Percentiles rank a stretch among this genome's conserved stretches.
Evolutionary conservation across 2,113 vertebrate genomes (phyloP).

Genomic region (Notothenia coriiceps): DNA sequence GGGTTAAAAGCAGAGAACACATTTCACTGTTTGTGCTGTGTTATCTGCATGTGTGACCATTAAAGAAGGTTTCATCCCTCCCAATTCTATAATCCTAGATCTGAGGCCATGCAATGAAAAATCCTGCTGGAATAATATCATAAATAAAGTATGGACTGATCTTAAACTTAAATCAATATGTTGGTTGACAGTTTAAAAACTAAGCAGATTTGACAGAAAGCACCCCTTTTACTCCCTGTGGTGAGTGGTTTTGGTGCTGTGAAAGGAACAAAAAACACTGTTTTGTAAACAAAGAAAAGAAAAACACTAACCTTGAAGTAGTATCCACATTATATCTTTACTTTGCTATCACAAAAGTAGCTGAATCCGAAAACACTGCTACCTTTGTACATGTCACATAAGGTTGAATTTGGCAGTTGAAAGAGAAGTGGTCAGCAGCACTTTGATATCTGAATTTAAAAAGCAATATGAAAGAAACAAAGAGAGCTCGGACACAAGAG

Average conservation of each 20-base stretch:
- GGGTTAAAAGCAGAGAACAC: too few species aligned
- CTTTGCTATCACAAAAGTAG: neutral
- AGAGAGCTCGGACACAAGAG: neutral
- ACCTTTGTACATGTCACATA: neutral
- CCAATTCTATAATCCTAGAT: too few species aligned
- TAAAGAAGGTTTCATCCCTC: too few species aligned
- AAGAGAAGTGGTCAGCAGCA: neutral
- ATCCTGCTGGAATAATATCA: too few species aligned
- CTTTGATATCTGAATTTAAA: slow-evolving; percentile 22
- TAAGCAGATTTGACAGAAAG: neutral
- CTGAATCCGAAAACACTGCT: neutral
- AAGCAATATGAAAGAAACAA: slow-evolving; percentile 12
- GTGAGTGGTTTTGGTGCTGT: neutral
- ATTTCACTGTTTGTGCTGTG: too few species aligned
- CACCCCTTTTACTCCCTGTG: neutral
- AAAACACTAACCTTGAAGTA: neutral
- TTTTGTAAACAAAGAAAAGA: neutral
- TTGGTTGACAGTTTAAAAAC: too few species aligned
- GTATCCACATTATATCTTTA: neutral
- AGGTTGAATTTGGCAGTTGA: neutral
- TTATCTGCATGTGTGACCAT: too few species aligned
- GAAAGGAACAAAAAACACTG: neutral
- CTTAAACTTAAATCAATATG: too few species aligned
- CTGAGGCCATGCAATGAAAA: too few species aligned
- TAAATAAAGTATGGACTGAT: too few species aligned